Conservation (phyloP, 2,113 vertebrate genomes). For the Lepus europaeus region DNA sequence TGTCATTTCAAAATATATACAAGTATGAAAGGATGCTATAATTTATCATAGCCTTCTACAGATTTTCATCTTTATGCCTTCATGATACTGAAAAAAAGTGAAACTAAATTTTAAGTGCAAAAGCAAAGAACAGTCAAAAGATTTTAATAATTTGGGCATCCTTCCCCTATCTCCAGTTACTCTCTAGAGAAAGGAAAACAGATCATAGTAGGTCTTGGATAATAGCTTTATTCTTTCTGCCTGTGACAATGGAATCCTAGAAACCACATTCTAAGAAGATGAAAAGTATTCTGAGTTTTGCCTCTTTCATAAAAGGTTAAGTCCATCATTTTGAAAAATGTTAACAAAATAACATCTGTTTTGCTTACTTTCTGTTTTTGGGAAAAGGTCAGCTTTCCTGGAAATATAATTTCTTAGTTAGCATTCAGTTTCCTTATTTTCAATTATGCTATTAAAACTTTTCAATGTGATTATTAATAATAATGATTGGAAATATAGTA, state of each 20-base stretch:
- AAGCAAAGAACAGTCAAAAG: neutral
- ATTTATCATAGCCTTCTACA: no score
- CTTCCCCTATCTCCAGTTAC: neutral
- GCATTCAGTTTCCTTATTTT: neutral
- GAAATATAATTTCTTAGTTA: conserved; percentile 21
- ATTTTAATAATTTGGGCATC: neutral
- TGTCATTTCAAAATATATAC: neutral
- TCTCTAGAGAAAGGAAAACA: neutral
- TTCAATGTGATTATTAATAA: conserved; percentile 43
- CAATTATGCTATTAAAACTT: neutral
- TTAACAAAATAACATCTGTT: conserved; percentile 49
- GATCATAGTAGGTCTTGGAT: neutral
- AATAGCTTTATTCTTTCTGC: neutral
- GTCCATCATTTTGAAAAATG: conserved; percentile 58
- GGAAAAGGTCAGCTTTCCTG: conserved; percentile 37
- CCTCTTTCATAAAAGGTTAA: conserved; percentile 54
- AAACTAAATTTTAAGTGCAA: neutral
- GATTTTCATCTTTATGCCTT: neutral
- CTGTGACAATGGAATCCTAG: neutral
- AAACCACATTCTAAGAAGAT: neutral
- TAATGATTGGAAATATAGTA: neutral
- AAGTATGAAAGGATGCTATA: neutral
- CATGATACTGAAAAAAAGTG: neutral
- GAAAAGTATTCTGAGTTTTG: conserved; percentile 11
- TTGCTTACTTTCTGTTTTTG: conserved; percentile 60